These are phyloP conservation scores for Laticauda laticaudata DNA, from an alignment of 2,113 vertebrate genomes.

Conservation along the genomic window DNA sequence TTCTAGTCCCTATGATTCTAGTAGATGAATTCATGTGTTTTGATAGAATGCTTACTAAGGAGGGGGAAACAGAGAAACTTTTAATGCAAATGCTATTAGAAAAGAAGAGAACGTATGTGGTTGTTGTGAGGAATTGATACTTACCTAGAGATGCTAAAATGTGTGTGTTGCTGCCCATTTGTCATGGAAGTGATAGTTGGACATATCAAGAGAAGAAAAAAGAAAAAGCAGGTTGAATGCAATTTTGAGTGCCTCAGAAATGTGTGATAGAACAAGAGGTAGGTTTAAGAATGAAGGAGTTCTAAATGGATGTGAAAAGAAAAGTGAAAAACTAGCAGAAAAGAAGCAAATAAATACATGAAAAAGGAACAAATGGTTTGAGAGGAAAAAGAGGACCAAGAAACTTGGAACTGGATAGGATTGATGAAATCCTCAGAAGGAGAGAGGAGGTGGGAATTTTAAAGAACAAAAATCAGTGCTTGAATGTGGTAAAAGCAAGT, in stretches of 20 bases:
- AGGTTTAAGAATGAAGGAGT: background rate
- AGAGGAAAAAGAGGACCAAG: background rate
- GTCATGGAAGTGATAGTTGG: background rate
- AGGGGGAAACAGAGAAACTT: background rate
- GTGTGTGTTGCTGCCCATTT: background rate
- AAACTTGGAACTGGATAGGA: background rate
- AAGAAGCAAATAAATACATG: background rate
- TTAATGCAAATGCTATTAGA: background rate
- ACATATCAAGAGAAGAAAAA: background rate
- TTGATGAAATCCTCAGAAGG: background rate
- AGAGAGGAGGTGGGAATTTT: background rate
- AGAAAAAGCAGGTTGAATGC: background rate
- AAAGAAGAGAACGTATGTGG: background rate
- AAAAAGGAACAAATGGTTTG: background rate
- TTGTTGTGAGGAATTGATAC: background rate
- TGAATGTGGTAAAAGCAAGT: background rate
- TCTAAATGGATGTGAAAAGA: background rate
- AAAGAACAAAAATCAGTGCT: background rate
- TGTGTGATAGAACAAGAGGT: background rate
- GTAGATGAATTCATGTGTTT: background rate
- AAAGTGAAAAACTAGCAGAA: background rate
- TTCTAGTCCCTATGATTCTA: background rate
- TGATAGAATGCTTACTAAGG: background rate
- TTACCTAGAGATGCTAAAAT: background rate
- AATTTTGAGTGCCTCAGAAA: background rate